A percentile compares a stretch with the other conserved stretches of the same genome.
Conservation (phyloP, 1,140 invertebrate species). For the Cephus cinctus region DNA sequence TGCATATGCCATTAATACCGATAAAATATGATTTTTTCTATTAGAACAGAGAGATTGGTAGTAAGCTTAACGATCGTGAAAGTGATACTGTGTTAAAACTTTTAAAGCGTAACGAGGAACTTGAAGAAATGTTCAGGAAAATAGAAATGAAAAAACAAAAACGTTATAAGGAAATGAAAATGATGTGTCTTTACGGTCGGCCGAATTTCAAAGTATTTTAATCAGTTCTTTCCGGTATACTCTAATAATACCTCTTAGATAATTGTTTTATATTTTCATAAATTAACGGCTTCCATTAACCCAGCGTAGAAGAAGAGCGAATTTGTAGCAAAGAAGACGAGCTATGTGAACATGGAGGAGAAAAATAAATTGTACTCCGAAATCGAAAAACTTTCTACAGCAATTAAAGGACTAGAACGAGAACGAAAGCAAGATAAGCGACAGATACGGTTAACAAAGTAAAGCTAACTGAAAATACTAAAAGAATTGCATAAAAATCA, state of each 20-base stretch:
- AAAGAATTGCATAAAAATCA: background rate
- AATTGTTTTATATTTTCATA: background rate
- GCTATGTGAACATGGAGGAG: background rate
- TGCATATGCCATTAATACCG: no score
- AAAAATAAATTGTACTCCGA: background rate
- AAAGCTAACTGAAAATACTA: background rate
- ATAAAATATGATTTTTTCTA: no score
- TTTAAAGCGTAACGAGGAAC: slow-evolving; percentile 11
- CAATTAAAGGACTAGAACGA: background rate
- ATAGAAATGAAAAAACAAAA: slow-evolving; percentile 11
- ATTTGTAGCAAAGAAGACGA: background rate
- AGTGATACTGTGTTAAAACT: no score
- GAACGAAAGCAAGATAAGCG: background rate
- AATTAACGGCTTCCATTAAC: no score
- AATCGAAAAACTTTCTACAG: background rate
- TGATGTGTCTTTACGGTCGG: slow-evolving; percentile 10
- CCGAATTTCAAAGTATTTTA: slow-evolving; percentile 4
- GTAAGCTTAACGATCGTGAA: no score
- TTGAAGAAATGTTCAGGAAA: slow-evolving; percentile 12
- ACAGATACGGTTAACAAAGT: slow-evolving; percentile 1
- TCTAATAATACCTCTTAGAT: background rate
- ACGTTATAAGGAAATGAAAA: slow-evolving; percentile 12
- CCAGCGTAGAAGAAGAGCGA: slow-evolving; percentile 4
- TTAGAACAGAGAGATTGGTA: no score
- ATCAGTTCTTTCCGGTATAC: background rate